Percentiles rank a stretch among this genome's conserved stretches.
Conservation (phyloP, 2,888 invertebrate species). For the Mongoloraphidia duomilia region DNA sequence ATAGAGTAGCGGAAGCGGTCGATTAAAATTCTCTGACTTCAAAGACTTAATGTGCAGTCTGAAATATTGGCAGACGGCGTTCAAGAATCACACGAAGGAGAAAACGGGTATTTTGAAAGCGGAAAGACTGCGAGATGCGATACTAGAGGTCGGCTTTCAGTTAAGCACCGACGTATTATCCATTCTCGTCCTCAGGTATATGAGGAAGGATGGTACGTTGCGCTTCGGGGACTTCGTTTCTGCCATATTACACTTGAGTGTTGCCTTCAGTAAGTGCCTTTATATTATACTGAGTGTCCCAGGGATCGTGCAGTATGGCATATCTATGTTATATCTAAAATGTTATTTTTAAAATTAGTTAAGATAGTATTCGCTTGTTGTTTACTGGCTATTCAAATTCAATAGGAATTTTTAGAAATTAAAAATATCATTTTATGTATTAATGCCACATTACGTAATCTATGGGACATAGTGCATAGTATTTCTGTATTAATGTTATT, state of each 20-base stretch:
- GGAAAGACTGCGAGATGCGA: conserved; percentile 68
- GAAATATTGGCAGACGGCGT: conserved; percentile 81
- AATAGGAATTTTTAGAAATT: too few relatives aligned
- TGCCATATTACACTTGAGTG: conserved; percentile 73
- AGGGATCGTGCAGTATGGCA: too few relatives aligned
- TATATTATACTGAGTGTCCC: too few relatives aligned
- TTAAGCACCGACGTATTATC: conserved; percentile 72
- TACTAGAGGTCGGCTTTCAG: conserved; percentile 78
- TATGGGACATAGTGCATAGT: too few relatives aligned
- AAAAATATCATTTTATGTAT: too few relatives aligned
- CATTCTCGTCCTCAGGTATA: conserved; percentile 69
- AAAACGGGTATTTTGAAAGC: conserved; percentile 81
- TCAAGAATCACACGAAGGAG: conserved; percentile 79
- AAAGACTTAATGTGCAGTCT: conserved; percentile 84
- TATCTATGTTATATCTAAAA: too few relatives aligned
- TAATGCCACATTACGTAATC: too few relatives aligned
- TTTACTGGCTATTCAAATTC: too few relatives aligned
- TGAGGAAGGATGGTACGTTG: conserved; percentile 84
- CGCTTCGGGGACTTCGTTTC: conserved; percentile 87
- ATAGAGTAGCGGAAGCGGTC: conserved; percentile 61
- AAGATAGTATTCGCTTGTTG: too few relatives aligned
- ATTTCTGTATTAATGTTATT: too few relatives aligned
- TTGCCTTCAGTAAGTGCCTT: conserved; percentile 69
- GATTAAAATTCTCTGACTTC: conserved; percentile 72
- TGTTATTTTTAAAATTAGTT: too few relatives aligned